Base-by-base conservation (phyloP, 1,140 invertebrate genomes). In the Tribolium madens region DNA sequence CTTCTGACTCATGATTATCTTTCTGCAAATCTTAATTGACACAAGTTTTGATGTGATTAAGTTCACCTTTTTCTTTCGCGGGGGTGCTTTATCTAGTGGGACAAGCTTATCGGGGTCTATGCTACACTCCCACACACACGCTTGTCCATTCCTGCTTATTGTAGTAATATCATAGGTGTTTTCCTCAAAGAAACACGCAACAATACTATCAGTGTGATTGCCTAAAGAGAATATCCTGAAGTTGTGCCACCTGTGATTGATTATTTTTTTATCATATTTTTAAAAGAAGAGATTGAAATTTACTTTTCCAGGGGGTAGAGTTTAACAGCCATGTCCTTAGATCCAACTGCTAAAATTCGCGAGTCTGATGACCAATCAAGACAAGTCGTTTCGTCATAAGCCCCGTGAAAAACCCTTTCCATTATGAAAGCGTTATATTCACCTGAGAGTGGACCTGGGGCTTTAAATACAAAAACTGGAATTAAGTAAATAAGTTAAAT, bases 281-380 rank as follows among this genome's bases (percentile, higher is more conserved):
- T n/a, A n/a, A n/a, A n/a, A n/a, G n/a, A n/a, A n/a, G n/a, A n/a
- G 6, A 33, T 21, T 33, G 5, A 42, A 33, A 9, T n/a, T 26
- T 79, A 92, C 80, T 91, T 93, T 68, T 94, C 89, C 0, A 96
- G 84, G 5, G 92, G 90, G 84, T 94, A 96, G 10, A 98, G 88
- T 84, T 92, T 93, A 0, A 92, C 93, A n/a, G 92, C 90, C 82
- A 92, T 95, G 85, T 98, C 96, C 84, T 95, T 95, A 1, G 94
- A 94, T 0, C 96, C 96, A 42, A 95, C 91, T 74, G 93, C 92
- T 18, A 98, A 85, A 15, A 97, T 86, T 79, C 93, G 93, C 0
- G 97, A 98, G 87, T 98, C 97, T 47, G 89, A 90, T 0, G 96
- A 97, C 97, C 97, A 99, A 85, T 96, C 92, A 13, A 99, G 81